These are phyloP conservation scores for Trisateles emortualis DNA, from an alignment of 2,888 invertebrate genomes.

Conservation along the genomic window DNA sequence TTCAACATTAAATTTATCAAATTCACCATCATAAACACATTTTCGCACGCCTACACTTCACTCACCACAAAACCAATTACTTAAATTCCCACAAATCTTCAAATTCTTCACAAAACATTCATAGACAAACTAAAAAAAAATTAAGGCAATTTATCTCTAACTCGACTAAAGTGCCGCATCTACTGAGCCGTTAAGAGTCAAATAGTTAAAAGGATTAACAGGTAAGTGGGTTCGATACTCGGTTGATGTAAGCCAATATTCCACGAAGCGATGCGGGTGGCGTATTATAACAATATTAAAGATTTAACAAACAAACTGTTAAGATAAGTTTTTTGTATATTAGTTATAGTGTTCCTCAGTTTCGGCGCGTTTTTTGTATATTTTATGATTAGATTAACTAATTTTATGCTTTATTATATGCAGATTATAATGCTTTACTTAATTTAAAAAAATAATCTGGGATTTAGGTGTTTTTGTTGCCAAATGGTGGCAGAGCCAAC, in stretches of 20 bases:
- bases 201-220: conserved; percentile 69
- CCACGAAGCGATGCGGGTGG: conserved; percentile 74
- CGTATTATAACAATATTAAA: conserved; percentile 51
- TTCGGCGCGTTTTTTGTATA: neutral
- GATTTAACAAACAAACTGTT: conserved; percentile 45
- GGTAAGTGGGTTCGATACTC: conserved; percentile 67
- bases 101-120: neutral
- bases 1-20: neutral
- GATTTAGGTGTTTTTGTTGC: too few relatives aligned
- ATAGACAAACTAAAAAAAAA: conserved; percentile 12
- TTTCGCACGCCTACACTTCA: conserved; percentile 8
- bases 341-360: neutral
- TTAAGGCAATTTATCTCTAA: conserved; percentile 31
- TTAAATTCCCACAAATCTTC: neutral
- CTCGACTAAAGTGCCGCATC: conserved; percentile 45
- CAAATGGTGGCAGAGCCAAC: too few relatives aligned
- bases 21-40: neutral
- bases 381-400: conserved; percentile 8
- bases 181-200: conserved; percentile 62
- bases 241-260: conserved; percentile 58
- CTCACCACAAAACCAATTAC: conserved; percentile 3
- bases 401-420: neutral
- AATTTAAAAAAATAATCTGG: too few relatives aligned
- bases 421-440: too few relatives aligned
- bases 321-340: conserved; percentile 31